These are phyloP conservation scores for Mohoua ochrocephala DNA, from an alignment of 2,113 vertebrate species.

Conservation along the genomic window DNA sequence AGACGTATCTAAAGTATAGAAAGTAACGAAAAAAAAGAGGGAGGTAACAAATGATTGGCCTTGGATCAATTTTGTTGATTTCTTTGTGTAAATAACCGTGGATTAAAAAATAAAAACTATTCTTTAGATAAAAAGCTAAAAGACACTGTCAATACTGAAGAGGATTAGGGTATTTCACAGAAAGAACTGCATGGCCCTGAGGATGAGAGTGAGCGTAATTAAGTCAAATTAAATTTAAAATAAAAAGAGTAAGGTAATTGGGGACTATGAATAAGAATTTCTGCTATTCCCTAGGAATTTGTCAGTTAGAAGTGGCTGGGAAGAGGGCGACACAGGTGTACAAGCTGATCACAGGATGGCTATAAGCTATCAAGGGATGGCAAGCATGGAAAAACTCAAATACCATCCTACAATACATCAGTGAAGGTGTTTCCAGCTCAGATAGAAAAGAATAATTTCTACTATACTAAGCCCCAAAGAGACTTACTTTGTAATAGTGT, in stretches of 20 bases:
- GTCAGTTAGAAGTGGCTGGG: background rate
- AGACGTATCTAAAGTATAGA: background rate
- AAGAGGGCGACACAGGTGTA: background rate
- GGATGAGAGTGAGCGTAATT: background rate
- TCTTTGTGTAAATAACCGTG: background rate
- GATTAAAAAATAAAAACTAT: background rate
- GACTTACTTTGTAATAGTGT: background rate
- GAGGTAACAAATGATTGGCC: background rate
- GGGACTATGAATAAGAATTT: background rate
- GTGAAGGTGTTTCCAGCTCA: background rate
- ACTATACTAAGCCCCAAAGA: background rate
- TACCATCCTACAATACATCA: background rate
- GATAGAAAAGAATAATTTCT: background rate
- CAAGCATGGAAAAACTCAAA: background rate
- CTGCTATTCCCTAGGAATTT: background rate
- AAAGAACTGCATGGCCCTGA: slow-evolving; percentile 1
- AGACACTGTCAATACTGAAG: background rate
- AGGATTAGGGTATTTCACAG: background rate
- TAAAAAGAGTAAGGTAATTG: background rate
- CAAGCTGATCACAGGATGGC: background rate
- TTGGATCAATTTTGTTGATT: background rate
- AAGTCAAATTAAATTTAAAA: slow-evolving; percentile 22
- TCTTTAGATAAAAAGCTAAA: background rate
- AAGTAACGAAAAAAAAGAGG: background rate
- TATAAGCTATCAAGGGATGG: background rate